Evolutionary conservation across 1,140 invertebrate species (phyloP).

Genomic region (Leptinotarsa defecta): DNA sequence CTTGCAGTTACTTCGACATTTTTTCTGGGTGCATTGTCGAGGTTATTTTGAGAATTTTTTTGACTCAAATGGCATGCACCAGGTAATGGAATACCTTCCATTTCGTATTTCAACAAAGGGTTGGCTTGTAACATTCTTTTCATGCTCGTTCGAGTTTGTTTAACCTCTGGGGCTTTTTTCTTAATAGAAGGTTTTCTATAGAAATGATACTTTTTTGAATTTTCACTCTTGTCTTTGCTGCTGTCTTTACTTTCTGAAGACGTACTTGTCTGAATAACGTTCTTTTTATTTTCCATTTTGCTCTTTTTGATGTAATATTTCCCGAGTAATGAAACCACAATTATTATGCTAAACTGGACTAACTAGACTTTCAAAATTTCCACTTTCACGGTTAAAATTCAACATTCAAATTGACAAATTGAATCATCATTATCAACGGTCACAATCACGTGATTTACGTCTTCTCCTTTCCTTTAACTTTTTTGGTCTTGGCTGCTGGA

Average conservation of each 20-base stretch:
- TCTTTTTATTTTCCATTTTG: not conserved
- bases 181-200: constrained; percentile 29
- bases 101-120: constrained; percentile 43
- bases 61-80: not conserved
- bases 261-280: not conserved
- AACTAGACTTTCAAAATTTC: too few relatives aligned
- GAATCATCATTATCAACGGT: too few relatives aligned
- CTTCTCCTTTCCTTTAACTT: too few relatives aligned
- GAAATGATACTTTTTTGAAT: constrained; percentile 27
- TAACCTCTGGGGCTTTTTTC: constrained; percentile 38
- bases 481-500: too few relatives aligned
- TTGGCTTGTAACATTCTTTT: constrained; percentile 48
- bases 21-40: not conserved
- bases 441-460: too few relatives aligned
- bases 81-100: constrained; percentile 17
- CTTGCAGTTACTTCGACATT: not conserved
- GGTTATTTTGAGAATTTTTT: not conserved
- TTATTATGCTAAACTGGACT: too few relatives aligned
- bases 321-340: too few relatives aligned
- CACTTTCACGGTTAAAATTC: too few relatives aligned
- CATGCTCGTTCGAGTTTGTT: constrained; percentile 44
- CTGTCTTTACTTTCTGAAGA: constrained; percentile 4
- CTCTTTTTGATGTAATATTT: not conserved
- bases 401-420: too few relatives aligned
- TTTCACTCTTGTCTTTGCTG: constrained; percentile 9